Evolutionary conservation across 1,140 invertebrate genomes (phyloP).

Genomic region (Ceratina australensis): DNA sequence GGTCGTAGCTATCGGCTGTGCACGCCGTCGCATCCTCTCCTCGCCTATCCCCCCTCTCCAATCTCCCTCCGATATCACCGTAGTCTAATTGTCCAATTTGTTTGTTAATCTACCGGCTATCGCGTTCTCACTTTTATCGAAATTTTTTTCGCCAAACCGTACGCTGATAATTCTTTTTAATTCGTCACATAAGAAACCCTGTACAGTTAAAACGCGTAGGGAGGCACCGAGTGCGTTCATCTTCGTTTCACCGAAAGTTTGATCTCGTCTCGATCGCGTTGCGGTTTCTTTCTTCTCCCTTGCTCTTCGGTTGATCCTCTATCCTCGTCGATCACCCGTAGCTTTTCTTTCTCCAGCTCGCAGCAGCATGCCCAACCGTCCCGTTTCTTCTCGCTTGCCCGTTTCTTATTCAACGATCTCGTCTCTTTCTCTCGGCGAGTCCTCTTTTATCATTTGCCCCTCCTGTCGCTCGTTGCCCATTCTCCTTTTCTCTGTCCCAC

Average conservation of each 20-base stretch:
- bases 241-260: constrained; percentile 17
- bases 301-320: no score
- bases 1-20: constrained; percentile 63
- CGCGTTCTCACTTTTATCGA: background rate
- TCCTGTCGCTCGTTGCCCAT: constrained; percentile 20
- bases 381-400: constrained; percentile 33
- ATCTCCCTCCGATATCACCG: constrained; percentile 17
- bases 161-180: background rate
- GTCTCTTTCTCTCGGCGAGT: constrained; percentile 11
- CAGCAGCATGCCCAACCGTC: background rate
- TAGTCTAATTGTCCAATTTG: background rate
- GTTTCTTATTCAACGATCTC: constrained; percentile 49
- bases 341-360: background rate
- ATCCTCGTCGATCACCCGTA: background rate
- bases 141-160: background rate
- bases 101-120: constrained; percentile 1
- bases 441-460: constrained; percentile 22
- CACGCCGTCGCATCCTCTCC: constrained; percentile 26
- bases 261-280: constrained; percentile 34
- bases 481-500: constrained; percentile 29
- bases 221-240: background rate
- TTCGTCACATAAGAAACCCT: background rate
- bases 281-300: constrained; percentile 19
- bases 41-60: background rate
- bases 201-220: no score